Percentiles rank a stretch among this genome's conserved stretches.
These are phyloP conservation scores for Macropus fuliginosus DNA, from an alignment of 2,797 vertebrate species.

Conservation along the genomic window DNA sequence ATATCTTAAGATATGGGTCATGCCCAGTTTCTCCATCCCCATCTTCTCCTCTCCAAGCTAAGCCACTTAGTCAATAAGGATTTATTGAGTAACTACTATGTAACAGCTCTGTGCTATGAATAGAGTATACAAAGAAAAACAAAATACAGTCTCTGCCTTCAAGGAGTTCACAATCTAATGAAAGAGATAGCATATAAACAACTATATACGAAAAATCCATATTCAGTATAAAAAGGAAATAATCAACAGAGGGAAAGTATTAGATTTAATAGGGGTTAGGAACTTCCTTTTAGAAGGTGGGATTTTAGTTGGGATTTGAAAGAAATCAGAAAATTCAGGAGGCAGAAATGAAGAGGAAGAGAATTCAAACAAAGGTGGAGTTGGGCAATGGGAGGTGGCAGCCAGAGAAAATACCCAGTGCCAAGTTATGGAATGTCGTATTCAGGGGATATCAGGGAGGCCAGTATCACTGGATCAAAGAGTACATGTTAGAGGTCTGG, in stretches of 20 bases:
- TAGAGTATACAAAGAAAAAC: background rate
- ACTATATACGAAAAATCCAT: too few species aligned
- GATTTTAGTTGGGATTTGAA: background rate
- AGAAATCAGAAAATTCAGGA: background rate
- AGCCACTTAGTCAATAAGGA: background rate
- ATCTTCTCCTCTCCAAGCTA: background rate
- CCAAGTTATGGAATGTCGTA: background rate
- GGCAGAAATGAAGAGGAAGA: background rate
- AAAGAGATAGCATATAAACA: too few species aligned
- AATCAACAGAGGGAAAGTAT: background rate
- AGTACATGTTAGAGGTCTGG: background rate
- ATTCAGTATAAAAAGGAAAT: background rate
- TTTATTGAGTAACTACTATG: background rate
- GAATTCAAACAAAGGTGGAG: background rate
- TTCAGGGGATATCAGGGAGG: background rate
- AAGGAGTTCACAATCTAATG: background rate
- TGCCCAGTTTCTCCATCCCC: background rate
- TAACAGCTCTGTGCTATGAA: background rate
- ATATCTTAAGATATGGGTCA: background rate
- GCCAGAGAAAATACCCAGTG: background rate
- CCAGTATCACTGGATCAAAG: background rate
- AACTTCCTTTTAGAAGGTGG: background rate
- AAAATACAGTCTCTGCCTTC: background rate
- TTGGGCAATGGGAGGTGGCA: too few species aligned
- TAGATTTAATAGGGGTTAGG: background rate